Conservation (phyloP, 2,797 vertebrate genomes). For the Chaunax sp. region DNA sequence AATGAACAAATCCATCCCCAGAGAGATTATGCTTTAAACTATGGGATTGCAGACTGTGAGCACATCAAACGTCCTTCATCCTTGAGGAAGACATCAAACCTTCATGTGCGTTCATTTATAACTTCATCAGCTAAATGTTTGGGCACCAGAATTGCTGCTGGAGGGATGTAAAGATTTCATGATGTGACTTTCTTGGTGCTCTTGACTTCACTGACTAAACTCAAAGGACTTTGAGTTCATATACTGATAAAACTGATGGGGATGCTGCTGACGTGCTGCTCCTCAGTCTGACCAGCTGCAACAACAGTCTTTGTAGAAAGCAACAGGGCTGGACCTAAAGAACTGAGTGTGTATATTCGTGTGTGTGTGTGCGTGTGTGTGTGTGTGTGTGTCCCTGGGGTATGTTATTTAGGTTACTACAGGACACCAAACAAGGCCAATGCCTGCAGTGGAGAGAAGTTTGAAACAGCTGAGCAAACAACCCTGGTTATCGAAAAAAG, state of each 20-base stretch:
- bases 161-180: background rate
- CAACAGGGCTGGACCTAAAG: slow-evolving; percentile 19
- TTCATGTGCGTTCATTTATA: background rate
- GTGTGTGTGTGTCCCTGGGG: slow-evolving; percentile 14
- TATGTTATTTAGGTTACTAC: slow-evolving; percentile 37
- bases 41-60: background rate
- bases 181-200: slow-evolving; percentile 20
- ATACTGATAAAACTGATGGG: slow-evolving; percentile 34
- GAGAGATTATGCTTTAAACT: too few relatives aligned
- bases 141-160: background rate
- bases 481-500: slow-evolving; percentile 12
- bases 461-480: slow-evolving; percentile 38
- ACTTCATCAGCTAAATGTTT: background rate
- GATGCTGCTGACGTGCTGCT: slow-evolving; percentile 48
- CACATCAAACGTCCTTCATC: background rate
- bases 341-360: slow-evolving; percentile 13
- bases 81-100: background rate
- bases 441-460: background rate
- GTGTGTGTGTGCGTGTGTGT: slow-evolving; percentile 14
- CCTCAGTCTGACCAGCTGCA: slow-evolving; percentile 63
- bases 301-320: slow-evolving; percentile 59
- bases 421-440: slow-evolving; percentile 20
- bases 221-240: slow-evolving; percentile 40
- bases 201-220: slow-evolving; percentile 28
- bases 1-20: too few relatives aligned